Evolutionary conservation across 2,797 vertebrate genomes (phyloP).

Genomic region (Sitta carolinensis): DNA sequence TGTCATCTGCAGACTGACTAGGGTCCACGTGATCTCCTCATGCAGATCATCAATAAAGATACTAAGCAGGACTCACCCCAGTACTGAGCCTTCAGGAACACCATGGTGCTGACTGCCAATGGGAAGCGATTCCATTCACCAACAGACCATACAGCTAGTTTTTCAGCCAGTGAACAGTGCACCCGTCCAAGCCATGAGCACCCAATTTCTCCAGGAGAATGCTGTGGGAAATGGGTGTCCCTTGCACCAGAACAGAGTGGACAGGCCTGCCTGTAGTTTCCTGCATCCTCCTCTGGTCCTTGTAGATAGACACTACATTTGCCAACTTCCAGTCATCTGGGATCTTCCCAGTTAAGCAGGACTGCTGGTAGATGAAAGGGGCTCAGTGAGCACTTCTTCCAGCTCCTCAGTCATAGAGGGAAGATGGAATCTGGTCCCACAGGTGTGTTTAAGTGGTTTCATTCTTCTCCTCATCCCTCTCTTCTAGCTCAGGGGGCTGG

Average conservation of each 20-base stretch:
- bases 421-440: accelerated
- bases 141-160: background rate
- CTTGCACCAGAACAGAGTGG: background rate
- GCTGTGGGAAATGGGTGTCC: background rate
- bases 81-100: background rate
- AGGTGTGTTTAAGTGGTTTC: background rate
- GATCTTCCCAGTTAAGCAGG: background rate
- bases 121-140: background rate
- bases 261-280: background rate
- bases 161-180: background rate
- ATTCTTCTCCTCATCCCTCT: background rate
- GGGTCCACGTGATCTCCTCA: background rate
- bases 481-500: background rate
- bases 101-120: background rate
- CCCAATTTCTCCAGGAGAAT: background rate
- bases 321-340: background rate
- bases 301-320: background rate
- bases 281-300: background rate
- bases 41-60: background rate
- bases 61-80: background rate
- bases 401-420: background rate
- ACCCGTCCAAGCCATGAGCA: background rate
- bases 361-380: background rate
- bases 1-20: background rate
- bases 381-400: accelerated